phyloP scores from a whole-genome alignment of 2,888 invertebrate genomes.

The Panopea generosa region DNA sequence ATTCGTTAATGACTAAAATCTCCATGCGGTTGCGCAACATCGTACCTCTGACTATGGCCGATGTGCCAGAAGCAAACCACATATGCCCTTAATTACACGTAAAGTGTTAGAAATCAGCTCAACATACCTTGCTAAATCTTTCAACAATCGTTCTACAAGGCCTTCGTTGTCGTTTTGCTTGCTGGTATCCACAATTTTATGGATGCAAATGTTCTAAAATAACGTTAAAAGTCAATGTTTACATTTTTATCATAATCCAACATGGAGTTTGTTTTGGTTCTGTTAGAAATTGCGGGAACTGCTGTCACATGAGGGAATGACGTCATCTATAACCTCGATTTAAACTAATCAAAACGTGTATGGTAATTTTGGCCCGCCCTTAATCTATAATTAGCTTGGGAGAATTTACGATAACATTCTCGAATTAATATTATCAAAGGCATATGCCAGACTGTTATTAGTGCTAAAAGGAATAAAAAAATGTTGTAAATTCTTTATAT shows the following conservation, averaged over 20 bases:
- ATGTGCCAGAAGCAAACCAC: neutral
- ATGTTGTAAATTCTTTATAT: no score
- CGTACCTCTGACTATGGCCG: no score
- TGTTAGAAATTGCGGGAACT: conserved; percentile 73
- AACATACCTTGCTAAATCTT: conserved; percentile 60
- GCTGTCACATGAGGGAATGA: conserved; percentile 63
- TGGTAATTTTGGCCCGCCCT: conserved; percentile 19
- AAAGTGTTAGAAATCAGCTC: neutral
- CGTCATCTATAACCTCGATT: conserved; percentile 46
- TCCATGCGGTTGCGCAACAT: conserved; percentile 63
- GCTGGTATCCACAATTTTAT: conserved; percentile 60
- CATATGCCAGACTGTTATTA: no score
- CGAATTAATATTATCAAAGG: no score
- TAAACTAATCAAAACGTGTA: conserved; percentile 25
- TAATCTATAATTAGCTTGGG: conserved; percentile 16
- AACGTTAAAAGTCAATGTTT: conserved; percentile 60
- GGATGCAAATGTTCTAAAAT: conserved; percentile 18
- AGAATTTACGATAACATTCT: conserved; percentile 27
- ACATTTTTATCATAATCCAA: conserved; percentile 63
- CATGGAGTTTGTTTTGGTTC: conserved; percentile 76
- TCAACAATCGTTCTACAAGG: conserved; percentile 56
- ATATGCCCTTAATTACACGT: neutral
- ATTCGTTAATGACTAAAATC: no score
- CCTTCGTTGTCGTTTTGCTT: conserved; percentile 58
- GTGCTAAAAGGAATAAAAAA: no score